These are phyloP conservation scores for Polymixis lichenea DNA, from an alignment of 2,888 invertebrate genomes.

Conservation along the genomic window DNA sequence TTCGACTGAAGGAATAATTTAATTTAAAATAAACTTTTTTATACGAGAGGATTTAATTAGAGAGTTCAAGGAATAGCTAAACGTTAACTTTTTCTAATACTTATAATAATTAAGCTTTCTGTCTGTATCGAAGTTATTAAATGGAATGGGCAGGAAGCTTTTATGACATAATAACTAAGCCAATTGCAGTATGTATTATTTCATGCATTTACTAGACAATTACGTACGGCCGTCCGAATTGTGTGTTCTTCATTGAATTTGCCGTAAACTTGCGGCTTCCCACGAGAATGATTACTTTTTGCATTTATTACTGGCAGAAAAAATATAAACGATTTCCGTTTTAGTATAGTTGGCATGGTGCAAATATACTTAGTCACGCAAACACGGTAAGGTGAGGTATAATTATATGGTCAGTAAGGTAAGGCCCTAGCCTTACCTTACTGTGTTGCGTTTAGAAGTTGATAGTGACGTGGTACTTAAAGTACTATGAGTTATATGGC, in stretches of 20 bases:
- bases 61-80: constrained; percentile 15
- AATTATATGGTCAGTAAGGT: constrained; percentile 56
- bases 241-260: constrained; percentile 55
- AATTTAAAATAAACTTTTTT: constrained; percentile 24
- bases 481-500: constrained; percentile 22
- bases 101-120: constrained; percentile 7
- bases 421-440: constrained; percentile 23
- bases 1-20: constrained; percentile 54
- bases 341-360: constrained; percentile 56
- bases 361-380: constrained; percentile 71
- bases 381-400: constrained; percentile 60
- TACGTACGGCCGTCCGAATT: constrained; percentile 46
- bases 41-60: constrained; percentile 25
- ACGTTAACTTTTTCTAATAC: constrained; percentile 28
- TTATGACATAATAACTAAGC: constrained; percentile 28
- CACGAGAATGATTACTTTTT: constrained; percentile 73
- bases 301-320: constrained; percentile 67
- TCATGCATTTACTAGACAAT: constrained; percentile 58
- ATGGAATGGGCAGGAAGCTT: constrained; percentile 12
- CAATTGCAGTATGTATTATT: constrained; percentile 54
- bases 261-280: constrained; percentile 63
- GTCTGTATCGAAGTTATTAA: constrained; percentile 25
- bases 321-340: constrained; percentile 74
- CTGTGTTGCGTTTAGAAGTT: constrained; percentile 13
- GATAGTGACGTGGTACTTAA: constrained; percentile 17